phyloP scores from a whole-genome alignment of 2,113 vertebrate species.

The Salvelinus alpinus region DNA sequence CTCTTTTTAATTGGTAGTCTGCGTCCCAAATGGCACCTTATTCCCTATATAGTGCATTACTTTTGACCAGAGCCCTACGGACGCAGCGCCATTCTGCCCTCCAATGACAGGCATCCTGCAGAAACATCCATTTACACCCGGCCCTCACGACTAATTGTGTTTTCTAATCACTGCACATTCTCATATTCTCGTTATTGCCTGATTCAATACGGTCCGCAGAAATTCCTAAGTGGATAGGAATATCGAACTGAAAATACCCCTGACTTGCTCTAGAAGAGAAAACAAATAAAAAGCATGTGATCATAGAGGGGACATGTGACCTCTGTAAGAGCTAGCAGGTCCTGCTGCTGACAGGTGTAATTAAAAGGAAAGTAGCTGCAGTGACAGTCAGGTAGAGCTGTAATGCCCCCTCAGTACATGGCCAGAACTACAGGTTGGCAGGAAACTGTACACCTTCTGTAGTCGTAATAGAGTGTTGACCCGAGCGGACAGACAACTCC shows the following conservation, averaged over 20 bases:
- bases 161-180: not conserved
- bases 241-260: not conserved
- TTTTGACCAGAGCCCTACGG: too few species aligned
- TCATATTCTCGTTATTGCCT: constrained; percentile 8
- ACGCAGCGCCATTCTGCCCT: too few species aligned
- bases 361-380: not conserved
- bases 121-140: constrained; percentile 19
- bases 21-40: too few species aligned
- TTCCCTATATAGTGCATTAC: too few species aligned
- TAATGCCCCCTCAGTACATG: not conserved
- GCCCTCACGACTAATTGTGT: not conserved
- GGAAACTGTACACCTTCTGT: not conserved
- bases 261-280: not conserved
- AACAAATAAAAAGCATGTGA: not conserved
- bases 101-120: constrained; percentile 2
- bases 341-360: not conserved
- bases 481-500: not conserved
- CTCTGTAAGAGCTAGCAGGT: not conserved
- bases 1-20: too few species aligned
- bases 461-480: not conserved
- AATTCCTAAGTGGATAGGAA: not conserved
- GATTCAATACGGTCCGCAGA: constrained; percentile 15
- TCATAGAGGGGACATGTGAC: not conserved
- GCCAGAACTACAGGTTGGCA: not conserved
- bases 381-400: not conserved